Base-by-base conservation (phyloP, 2,888 invertebrate genomes). In the Acanthosepion esculentum region DNA sequence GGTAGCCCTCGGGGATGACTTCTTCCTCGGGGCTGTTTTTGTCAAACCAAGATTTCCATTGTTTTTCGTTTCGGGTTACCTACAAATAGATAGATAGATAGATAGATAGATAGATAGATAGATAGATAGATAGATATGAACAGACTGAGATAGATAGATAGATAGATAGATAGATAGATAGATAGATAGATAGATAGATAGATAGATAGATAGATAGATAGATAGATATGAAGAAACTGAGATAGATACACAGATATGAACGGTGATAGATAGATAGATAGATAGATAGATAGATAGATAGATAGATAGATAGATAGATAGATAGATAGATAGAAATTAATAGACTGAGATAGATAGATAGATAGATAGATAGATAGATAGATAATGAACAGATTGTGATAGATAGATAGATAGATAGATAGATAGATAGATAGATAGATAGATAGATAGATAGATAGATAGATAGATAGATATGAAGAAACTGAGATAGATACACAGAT, bases 21-120 rank as follows among this genome's bases (percentile, higher is more conserved):
- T 97, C 97, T 95, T 97, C 97, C 95, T 97, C 97, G 8, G 97
- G 97, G 48, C 97, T 96, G 91, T 97, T 97, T 95, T 97, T 97
- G 96, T 97, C 97, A 96, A 97, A 97, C 97, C 97, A 97, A 95
- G 97, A 96, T 94, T 96, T 97, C 97, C 97, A 97, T 94, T 97
- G 96, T 95, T 97, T 97, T 96, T 97, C 97, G 95, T 97, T 97
- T 94, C 97, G 95, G 18, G 96, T 96, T 18, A 97, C 96, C 97
- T 97, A 94, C 10, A 18, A 53, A 92, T 10, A 78, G n/a, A 78
- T 8, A 78, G 78, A 78, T 29, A 78, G 78, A 78, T 29, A 78
- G 78, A 78, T 29, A 78, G 78, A 64, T 26, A 64, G 64, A 64
- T 26, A 64, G 64, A 64, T 26, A 64, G 64, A 64, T 26, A 64